A percentile compares a stretch with the other conserved stretches of the same genome.
These are phyloP conservation scores for Diorhabda sublineata DNA, from an alignment of 1,140 invertebrate genomes.

Conservation along the genomic window DNA sequence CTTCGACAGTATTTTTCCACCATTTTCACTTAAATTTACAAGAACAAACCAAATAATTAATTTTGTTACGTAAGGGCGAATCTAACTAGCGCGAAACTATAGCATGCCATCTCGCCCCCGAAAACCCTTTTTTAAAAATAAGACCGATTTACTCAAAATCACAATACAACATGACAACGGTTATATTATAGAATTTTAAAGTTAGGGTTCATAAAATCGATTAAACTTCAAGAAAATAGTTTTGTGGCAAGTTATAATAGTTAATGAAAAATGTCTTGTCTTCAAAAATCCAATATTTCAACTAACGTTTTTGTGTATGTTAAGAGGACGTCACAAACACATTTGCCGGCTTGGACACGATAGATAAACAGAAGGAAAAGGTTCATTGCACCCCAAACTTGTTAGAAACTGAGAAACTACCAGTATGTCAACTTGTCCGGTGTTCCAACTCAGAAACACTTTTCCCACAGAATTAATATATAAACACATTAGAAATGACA, in stretches of 20 bases:
- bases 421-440: neutral
- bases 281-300: neutral
- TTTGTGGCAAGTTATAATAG: neutral
- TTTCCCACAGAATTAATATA: too few relatives aligned
- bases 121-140: neutral
- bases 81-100: neutral
- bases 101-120: neutral
- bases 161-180: neutral
- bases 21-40: neutral
- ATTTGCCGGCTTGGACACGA: neutral
- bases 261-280: neutral
- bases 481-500: too few relatives aligned
- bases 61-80: neutral
- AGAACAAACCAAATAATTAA: neutral
- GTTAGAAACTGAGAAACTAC: neutral
- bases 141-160: neutral
- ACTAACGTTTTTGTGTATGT: neutral
- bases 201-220: neutral
- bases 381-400: neutral
- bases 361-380: neutral
- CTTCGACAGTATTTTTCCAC: too few relatives aligned
- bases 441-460: too few relatives aligned
- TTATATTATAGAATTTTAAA: neutral
- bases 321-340: neutral
- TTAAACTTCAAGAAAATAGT: neutral